A percentile compares a stretch with the other conserved stretches of the same genome.
phyloP scores from a whole-genome alignment of 2,888 invertebrate species.

The Athalia cordata region DNA sequence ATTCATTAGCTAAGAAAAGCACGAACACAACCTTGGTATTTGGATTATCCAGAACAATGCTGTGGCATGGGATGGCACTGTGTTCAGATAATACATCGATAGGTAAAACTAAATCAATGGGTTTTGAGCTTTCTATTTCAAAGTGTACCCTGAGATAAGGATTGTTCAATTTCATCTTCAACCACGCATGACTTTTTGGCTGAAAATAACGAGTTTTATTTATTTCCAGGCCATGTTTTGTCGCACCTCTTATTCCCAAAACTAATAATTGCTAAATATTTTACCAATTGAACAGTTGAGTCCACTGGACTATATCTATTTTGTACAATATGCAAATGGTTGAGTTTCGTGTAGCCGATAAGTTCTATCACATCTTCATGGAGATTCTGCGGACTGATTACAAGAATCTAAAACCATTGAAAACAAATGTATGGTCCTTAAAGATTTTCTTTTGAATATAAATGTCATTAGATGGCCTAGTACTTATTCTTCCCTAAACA shows the following conservation, averaged over 20 bases:
- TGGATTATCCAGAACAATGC: conserved; percentile 68
- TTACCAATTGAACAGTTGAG: conserved; percentile 74
- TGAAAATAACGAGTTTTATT: conserved; percentile 51
- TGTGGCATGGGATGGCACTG: conserved; percentile 67
- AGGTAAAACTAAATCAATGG: conserved; percentile 79
- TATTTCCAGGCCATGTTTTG: not conserved
- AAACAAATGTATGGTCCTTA: not conserved
- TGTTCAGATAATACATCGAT: conserved; percentile 62
- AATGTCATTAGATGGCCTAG: too few relatives aligned
- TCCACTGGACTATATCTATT: conserved; percentile 81
- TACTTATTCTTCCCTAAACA: too few relatives aligned
- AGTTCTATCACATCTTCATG: conserved; percentile 83
- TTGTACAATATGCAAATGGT: conserved; percentile 84
- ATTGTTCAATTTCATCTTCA: conserved; percentile 76
- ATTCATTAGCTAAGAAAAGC: too few relatives aligned
- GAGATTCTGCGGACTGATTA: conserved; percentile 84
- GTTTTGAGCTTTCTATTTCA: conserved; percentile 78
- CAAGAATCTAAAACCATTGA: conserved; percentile 74
- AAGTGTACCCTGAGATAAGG: conserved; percentile 82
- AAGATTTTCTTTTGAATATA: not conserved
- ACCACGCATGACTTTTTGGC: conserved; percentile 73
- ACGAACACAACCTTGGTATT: conserved; percentile 58
- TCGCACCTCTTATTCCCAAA: not conserved
- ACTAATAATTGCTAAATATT: conserved; percentile 60
- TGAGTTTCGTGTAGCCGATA: conserved; percentile 79